Evolutionary conservation across 1,140 invertebrate species (phyloP).

Genomic region (Drosophila ogumai): DNA sequence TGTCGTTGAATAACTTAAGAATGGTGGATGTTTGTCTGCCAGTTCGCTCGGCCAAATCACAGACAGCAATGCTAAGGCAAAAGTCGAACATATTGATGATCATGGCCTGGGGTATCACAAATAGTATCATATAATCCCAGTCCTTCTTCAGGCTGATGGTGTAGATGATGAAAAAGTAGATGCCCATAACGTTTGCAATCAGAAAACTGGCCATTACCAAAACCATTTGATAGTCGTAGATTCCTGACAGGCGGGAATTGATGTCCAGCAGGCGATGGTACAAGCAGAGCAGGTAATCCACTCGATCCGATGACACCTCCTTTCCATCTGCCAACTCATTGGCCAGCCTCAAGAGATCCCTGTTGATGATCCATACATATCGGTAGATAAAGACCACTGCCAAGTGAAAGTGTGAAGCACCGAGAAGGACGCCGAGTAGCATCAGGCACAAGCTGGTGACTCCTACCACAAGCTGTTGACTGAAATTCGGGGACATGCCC

Average conservation of each 20-base stretch:
- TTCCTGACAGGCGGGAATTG: constrained; percentile 15
- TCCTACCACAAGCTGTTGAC: constrained; percentile 13
- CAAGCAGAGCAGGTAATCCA: background rate
- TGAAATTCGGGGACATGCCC: background rate
- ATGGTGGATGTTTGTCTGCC: constrained; percentile 35
- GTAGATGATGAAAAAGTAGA: constrained; percentile 39
- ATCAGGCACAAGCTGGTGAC: constrained; percentile 4
- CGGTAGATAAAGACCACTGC: constrained; percentile 48
- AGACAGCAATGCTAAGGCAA: constrained; percentile 44
- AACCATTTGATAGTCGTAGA: constrained; percentile 44
- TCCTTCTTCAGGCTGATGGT: constrained; percentile 17
- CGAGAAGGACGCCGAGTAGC: background rate
- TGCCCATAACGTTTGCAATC: constrained; percentile 25
- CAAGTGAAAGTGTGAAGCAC: constrained; percentile 49
- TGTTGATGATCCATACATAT: constrained; percentile 55
- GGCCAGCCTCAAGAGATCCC: constrained; percentile 37
- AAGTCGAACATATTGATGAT: constrained; percentile 50
- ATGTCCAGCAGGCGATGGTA: constrained; percentile 38
- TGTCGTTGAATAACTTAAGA: constrained; percentile 46
- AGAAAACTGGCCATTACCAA: constrained; percentile 32
- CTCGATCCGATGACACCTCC: background rate
- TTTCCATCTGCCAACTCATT: background rate
- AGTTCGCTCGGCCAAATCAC: constrained; percentile 35
- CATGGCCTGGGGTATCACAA: constrained; percentile 22
- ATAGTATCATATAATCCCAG: background rate